Conservation (phyloP, 2,113 vertebrate genomes). For the Orcinus orca region DNA sequence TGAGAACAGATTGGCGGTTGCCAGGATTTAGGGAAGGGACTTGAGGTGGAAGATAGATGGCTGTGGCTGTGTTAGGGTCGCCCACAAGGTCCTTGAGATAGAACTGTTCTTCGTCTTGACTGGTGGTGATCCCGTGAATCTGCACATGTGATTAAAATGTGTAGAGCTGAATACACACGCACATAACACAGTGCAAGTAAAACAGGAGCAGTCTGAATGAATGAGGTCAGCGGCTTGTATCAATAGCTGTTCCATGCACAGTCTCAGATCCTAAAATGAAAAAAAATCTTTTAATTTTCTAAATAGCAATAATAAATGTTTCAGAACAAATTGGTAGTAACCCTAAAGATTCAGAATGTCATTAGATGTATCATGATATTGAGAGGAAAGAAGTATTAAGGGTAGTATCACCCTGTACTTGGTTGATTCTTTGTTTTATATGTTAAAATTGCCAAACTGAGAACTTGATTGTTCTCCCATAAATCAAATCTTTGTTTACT, state of each 20-base stretch:
- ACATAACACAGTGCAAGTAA: too few species aligned
- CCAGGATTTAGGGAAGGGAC: not conserved
- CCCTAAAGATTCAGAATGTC: not conserved
- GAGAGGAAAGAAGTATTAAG: not conserved
- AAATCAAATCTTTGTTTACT: slow-evolving; percentile 24
- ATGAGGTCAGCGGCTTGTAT: not conserved
- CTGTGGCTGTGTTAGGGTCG: not conserved
- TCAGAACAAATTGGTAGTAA: not conserved
- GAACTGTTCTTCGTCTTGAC: not conserved
- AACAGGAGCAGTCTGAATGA: not conserved
- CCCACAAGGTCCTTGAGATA: not conserved
- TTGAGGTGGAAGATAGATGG: not conserved
- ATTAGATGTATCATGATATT: not conserved
- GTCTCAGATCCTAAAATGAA: not conserved
- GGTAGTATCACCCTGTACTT: not conserved
- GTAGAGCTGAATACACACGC: too few species aligned
- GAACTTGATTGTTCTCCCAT: not conserved
- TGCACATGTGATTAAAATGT: not conserved
- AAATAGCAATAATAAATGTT: not conserved
- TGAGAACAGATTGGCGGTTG: not conserved
- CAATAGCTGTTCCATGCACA: not conserved
- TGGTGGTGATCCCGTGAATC: not conserved
- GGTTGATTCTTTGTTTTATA: not conserved
- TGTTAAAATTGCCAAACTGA: not conserved
- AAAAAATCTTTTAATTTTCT: not conserved